Base-by-base conservation (phyloP, 2,888 invertebrate genomes). In the Diaperis boleti region DNA sequence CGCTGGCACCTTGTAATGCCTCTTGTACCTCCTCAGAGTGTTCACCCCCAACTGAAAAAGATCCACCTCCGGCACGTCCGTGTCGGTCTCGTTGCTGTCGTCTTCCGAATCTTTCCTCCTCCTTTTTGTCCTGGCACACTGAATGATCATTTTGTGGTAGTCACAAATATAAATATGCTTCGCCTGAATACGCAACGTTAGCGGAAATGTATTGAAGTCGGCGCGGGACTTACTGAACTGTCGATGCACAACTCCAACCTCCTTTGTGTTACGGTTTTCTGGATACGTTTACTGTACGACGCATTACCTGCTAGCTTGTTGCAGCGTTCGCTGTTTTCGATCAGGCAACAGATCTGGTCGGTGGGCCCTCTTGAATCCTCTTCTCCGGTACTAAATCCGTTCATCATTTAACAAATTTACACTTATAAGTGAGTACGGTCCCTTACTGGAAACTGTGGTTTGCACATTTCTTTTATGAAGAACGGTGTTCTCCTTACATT, bases 91-190 rank as follows among this genome's bases (percentile, higher is more conserved):
- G 76, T 94, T 95, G 68, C 95, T 94, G 74, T 96, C 96, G 75
- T 96, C 96, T 76, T 95, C 96, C 0, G 96, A 96, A 79, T 97
- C 96, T 80, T 95, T 95, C 66, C 94, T 88, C 72, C 95, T 86
- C 64, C 96, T 90, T 79, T 96, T 96, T 10, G 92, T 92, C 71
- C 97, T 87, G n/a, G 96, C 95, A 81, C 93, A 94, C 80, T 97
- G 97, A 73, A 98, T 98, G 77, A 96, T 92, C 79, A 91, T 91
- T 83, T 98, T 98, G 82, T 98, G 98, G 78, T 91, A 91, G 79
- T 98, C 98, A 83, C 98, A 98, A 75, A 98, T 98, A 80, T 98
- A 97, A 73, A 93, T 95, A 79, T 98, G 97, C 73, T 92, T 88
- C 31, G 94, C 95, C 95, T 95, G 82, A 26, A 26, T 2, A 8